Conservation (phyloP, 2,113 vertebrate genomes). For the Microtus ochrogaster region DNA sequence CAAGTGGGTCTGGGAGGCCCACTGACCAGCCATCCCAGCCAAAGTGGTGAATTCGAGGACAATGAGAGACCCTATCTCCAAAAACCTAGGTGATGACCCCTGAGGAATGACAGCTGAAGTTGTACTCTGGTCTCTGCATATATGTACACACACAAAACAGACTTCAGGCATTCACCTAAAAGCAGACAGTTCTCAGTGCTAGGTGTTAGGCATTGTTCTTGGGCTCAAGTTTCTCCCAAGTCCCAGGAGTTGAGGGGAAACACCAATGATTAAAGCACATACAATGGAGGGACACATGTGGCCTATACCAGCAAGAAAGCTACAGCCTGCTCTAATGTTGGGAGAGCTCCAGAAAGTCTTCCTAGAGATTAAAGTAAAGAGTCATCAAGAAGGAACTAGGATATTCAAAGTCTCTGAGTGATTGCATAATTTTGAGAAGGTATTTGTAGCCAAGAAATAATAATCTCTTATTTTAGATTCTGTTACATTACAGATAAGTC, state of each 20-base stretch:
- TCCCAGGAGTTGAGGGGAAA: not conserved
- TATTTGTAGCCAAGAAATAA: constrained; percentile 29
- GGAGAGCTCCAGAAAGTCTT: not conserved
- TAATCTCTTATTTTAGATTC: not conserved
- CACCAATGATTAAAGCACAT: not conserved
- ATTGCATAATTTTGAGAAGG: constrained; percentile 6
- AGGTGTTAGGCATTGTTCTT: not conserved
- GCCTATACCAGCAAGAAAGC: not conserved
- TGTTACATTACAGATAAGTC: not conserved
- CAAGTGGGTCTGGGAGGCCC: not conserved
- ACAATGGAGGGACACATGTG: not conserved
- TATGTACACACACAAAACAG: not conserved
- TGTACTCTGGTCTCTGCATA: not conserved
- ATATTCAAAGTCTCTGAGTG: constrained; percentile 18
- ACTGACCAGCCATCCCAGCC: not conserved
- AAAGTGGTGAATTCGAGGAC: not conserved
- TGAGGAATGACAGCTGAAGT: not conserved
- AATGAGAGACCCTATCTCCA: not conserved
- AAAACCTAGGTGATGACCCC: not conserved
- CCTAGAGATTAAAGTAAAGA: not conserved
- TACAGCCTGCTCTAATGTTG: not conserved
- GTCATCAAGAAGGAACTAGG: not conserved
- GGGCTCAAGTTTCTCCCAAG: not conserved
- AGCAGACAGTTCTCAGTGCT: not conserved
- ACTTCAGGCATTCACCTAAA: not conserved